Evolutionary conservation across 2,113 vertebrate genomes (phyloP).

Genomic region (Osmerus mordax): DNA sequence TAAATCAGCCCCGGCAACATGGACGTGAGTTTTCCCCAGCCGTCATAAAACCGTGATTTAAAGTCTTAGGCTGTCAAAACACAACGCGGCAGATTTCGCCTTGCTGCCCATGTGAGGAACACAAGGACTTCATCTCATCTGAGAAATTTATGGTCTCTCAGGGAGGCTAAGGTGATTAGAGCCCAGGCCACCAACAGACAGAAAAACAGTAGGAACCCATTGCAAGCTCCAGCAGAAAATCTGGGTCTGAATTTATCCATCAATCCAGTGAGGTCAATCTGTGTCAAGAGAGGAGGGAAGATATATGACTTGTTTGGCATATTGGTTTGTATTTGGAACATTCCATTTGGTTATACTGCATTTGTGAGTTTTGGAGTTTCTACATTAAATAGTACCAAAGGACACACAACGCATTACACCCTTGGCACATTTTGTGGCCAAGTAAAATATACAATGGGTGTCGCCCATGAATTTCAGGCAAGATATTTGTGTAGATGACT

Average conservation of each 20-base stretch:
- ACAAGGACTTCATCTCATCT: constrained; percentile 83
- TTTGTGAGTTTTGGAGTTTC: constrained; percentile 88
- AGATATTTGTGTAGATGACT: constrained; percentile 85
- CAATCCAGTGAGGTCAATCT: constrained; percentile 83
- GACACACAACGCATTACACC: constrained; percentile 81
- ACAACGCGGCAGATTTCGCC: constrained; percentile 66
- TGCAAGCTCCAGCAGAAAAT: constrained; percentile 80
- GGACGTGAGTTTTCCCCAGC: constrained; percentile 76
- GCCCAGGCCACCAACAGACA: constrained; percentile 84
- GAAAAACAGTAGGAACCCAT: constrained; percentile 85
- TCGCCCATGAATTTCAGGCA: constrained; percentile 77
- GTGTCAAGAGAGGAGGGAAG: constrained; percentile 78
- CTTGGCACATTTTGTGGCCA: constrained; percentile 71
- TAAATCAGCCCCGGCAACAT: constrained; percentile 82
- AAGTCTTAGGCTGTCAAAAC: constrained; percentile 83
- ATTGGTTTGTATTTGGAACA: constrained; percentile 72
- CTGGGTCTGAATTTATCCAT: constrained; percentile 83
- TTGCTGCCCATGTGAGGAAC: constrained; percentile 70
- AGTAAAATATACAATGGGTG: constrained; percentile 85
- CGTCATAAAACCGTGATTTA: constrained; percentile 88
- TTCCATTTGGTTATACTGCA: constrained; percentile 77
- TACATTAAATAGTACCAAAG: constrained; percentile 80
- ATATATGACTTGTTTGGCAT: constrained; percentile 81
- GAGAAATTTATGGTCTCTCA: constrained; percentile 83
- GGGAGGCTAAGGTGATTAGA: constrained; percentile 82